Base-by-base conservation (phyloP, 1,140 invertebrate genomes). In the Neodiprion fabricii region DNA sequence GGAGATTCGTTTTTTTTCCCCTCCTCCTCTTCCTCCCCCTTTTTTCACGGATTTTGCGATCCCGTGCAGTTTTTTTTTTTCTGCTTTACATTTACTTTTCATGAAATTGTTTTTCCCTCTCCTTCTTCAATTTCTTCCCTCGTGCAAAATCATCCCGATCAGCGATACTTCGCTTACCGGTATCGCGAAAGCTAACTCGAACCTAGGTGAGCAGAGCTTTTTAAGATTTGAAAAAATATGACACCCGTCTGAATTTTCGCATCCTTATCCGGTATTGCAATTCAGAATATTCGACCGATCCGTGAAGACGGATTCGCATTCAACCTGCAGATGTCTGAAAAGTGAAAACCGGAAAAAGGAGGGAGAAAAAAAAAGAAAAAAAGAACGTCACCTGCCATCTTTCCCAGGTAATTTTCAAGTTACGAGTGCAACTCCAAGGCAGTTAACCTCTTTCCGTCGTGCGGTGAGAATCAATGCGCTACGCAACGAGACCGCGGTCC, bases 401-500 rank as follows among this genome's bases (percentile, higher is more conserved):
- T 61, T 61, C 53, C 53, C 53, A 17, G 53, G 53, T 9, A 14
- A 61, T 14, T 61, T 61, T 61, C 53, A 61, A 61, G 53, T 61
- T 61, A 12, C 53, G 53, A 61, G 53, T 61, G 53, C 53, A 17
- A 61, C 53, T 61, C 53, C 11, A 7, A 14, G 53, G 53, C n/a
- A 61, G 53, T 61, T 61, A 61, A 61, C 53, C 53, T 61, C 53
- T 61, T 61, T 61, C n/a, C 53, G n/a, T 61, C 53, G 53, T 61
- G 53, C n/a, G 53, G n/a, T 61, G 53, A 61, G 53, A 61, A 61
- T 61, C 53, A 61, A 61, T 61, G 53, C 53, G 53, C 53, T 17
- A 61, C 53, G 53, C 53, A 17, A 40, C 11, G 53, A 61, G 53
- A 61, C 5, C 11, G 53, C 5, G 5, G 9, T 7, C 11, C 5